Evolutionary conservation across 2,888 invertebrate species (phyloP), one percentile per base, ranked within the genome.

Genomic region (Cerastis rubricosa): DNA sequence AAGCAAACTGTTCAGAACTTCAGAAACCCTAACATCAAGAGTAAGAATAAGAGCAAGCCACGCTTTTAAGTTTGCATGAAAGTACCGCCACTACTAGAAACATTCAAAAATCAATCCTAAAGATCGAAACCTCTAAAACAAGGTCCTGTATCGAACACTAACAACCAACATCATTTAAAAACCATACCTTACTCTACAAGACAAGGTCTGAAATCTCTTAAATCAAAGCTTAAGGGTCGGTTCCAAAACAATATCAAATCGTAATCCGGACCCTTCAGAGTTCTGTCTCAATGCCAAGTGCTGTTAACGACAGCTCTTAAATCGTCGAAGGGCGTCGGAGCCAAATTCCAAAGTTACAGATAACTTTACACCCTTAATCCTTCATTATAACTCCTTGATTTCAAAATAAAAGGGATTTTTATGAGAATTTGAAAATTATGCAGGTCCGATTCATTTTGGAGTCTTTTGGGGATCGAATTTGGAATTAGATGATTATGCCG

Each of bases 201-300:
- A 0, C 59, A 68, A 76, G 43, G 45, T 45, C 35, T 25, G 45
- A 68, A 82, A 45, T 12, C 25, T 5, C 2, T 74, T 54, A 68
- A 49, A 51, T 43, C n/a, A 45, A 45, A 8, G n/a, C 8, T 22
- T 82, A 49, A 64, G 77, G 64, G 57, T 57, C 17, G 49, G 35
- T 76, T 63, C 49, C 2, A 74, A 86, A 86, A 86, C 80, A 86
- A 77, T 80, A 86, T 85, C 77, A 86, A 85, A 86, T 66, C 29
- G 76, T 71, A 78, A 86, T 86, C 66, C 57, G n/a, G 70, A 45
- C 63, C 83, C 63, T 76, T 82, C 14, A 25, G 49, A 68, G 19
- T 64, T 74, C n/a, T 35, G 68, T 76, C 57, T 65, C 25, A 19
- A 68, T 51, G 66, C 84, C 85, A 57, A 83, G 80, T 85, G 85